These are phyloP conservation scores for Porites divaricata DNA, from an alignment of 92 coral and sea anemone species.

Conservation along the genomic window DNA sequence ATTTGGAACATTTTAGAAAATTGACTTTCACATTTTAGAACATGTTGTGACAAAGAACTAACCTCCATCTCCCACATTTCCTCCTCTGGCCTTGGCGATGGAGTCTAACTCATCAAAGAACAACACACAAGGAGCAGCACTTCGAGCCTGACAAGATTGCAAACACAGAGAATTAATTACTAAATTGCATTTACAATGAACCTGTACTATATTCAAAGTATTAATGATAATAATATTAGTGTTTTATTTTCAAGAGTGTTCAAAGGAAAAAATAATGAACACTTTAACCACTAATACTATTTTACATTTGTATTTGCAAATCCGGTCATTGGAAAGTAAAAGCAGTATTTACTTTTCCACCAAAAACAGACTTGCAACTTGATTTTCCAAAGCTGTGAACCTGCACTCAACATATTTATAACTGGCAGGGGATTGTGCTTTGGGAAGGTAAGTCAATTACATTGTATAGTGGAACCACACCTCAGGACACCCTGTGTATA, in stretches of 20 bases:
- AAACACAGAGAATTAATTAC: not conserved
- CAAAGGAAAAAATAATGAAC: too few relatives aligned
- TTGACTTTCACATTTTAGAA: not conserved
- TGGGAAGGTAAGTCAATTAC: not conserved
- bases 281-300: too few relatives aligned
- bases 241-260: too few relatives aligned
- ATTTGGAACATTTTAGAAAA: too few relatives aligned
- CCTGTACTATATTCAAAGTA: too few relatives aligned
- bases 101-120: slow-evolving; percentile 99
- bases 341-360: not conserved
- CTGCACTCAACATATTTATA: not conserved
- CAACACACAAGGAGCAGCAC: slow-evolving; percentile 99
- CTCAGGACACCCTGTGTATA: too few relatives aligned
- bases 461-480: too few relatives aligned
- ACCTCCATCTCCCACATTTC: slow-evolving; percentile 99
- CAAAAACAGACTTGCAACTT: not conserved
- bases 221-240: too few relatives aligned
- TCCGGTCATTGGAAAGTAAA: not conserved
- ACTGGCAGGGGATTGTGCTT: not conserved
- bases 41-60: not conserved
- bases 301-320: not conserved
- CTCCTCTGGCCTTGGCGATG: slow-evolving; percentile 98
- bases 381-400: not conserved
- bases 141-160: slow-evolving; percentile 78
- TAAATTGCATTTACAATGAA: not conserved